phyloP scores from a whole-genome alignment of 1,140 invertebrate genomes.

The Drosophila dunni region DNA sequence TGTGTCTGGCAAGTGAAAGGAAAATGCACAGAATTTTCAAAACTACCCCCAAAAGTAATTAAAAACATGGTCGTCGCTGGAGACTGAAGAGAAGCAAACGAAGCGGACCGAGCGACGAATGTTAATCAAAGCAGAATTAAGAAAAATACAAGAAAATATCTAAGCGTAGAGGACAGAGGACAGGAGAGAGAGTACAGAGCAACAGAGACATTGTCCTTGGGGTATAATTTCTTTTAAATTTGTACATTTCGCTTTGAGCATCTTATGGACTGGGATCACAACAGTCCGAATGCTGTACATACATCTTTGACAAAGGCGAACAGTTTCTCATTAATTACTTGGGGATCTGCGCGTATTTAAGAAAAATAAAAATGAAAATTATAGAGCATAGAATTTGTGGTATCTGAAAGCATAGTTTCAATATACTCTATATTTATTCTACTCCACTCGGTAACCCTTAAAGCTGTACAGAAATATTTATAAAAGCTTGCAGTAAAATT shows the following conservation, averaged over 20 bases:
- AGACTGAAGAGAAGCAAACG: conserved; percentile 34
- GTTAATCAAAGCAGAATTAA: conserved; percentile 76
- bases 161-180: conserved; percentile 15
- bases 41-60: conserved; percentile 82
- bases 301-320: conserved; percentile 9
- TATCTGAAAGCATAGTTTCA: not conserved
- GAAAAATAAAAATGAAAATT: conserved; percentile 1
- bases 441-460: not conserved
- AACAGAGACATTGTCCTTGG: conserved; percentile 65
- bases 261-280: conserved; percentile 15
- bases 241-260: conserved; percentile 56
- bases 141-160: conserved; percentile 61
- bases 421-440: too few species aligned
- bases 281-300: conserved; percentile 18
- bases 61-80: conserved; percentile 62
- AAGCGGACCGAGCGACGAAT: conserved; percentile 50
- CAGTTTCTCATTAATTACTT: conserved; percentile 36
- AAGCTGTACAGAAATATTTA: not conserved
- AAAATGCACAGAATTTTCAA: conserved; percentile 35
- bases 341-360: not conserved
- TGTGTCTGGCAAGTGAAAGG: conserved; percentile 25
- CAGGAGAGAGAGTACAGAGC: not conserved
- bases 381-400: not conserved
- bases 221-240: conserved; percentile 81
- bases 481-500: not conserved